phyloP scores from a whole-genome alignment of 1,140 invertebrate species.

The Hyphantria cunea region DNA sequence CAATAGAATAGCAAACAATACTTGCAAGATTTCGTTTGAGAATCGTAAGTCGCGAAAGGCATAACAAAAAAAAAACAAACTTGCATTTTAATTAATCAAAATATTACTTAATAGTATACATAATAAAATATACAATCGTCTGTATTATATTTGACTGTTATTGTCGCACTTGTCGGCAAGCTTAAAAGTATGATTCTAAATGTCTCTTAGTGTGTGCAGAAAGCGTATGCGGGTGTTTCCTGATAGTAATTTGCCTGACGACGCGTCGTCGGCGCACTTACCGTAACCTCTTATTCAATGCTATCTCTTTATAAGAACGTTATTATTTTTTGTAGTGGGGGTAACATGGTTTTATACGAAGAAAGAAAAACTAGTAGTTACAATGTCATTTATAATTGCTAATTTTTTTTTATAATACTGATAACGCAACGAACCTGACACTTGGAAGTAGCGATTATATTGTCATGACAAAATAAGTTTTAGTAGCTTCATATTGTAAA shows the following conservation, averaged over 20 bases:
- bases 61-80: too few species aligned
- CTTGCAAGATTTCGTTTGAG: too few species aligned
- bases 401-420: not conserved
- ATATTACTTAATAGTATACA: too few species aligned
- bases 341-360: constrained; percentile 2
- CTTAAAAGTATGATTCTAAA: constrained; percentile 58
- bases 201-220: constrained; percentile 66
- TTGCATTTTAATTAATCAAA: too few species aligned
- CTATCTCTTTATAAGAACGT: constrained; percentile 36
- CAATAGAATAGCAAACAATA: too few species aligned
- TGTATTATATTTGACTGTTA: too few species aligned
- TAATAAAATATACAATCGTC: too few species aligned
- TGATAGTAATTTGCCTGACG: constrained; percentile 65
- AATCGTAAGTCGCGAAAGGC: too few species aligned
- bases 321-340: constrained; percentile 11
- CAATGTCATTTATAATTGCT: constrained; percentile 21
- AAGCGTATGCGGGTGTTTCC: constrained; percentile 64
- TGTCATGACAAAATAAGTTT: too few species aligned
- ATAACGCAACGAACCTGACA: too few species aligned
- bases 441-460: not conserved
- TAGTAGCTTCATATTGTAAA: too few species aligned
- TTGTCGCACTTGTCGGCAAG: constrained; percentile 20
- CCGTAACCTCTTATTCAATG: constrained; percentile 43
- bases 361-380: constrained; percentile 14
- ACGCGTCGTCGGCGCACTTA: constrained; percentile 46